Base-by-base conservation (phyloP, 2,888 invertebrate genomes). In the Gortyna flavago region DNA sequence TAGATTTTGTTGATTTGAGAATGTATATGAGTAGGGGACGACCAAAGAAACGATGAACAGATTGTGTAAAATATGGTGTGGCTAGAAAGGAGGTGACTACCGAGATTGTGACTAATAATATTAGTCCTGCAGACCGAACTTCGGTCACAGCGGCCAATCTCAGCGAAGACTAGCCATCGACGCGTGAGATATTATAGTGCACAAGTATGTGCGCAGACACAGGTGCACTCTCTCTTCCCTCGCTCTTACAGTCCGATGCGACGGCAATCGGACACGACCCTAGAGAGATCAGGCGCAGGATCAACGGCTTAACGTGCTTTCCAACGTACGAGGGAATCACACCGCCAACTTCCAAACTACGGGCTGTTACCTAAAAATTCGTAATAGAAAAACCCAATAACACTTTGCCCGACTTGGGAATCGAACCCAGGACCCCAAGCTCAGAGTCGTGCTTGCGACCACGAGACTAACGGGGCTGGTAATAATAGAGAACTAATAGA, bases 1-100 rank as follows among this genome's bases (percentile, higher is more conserved):
- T 78, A 79, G 81, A 84, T 85, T 77, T 61, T 70, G 29, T 76
- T 69, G 38, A 75, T 54, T n/a, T 54, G 11, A 54, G 2, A 25
- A 69, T 35, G 18, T 69, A 9, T 25, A 16, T 5, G 8, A 48
- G 4, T 16, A 51, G 25, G 48, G 5, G 4, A 16, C 5, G 25
- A 32, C 6, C 25, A 51, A 32, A 16, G 9, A 32, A 25, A 25
- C 32, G 32, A 51, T n/a, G n/a, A 25, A n/a, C 18, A 3, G 51
- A 35, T 0, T n/a, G 6, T 9, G 9, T 35, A 2, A 16, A 51
- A 32, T 8, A 32, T n/a, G 11, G n/a, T 68, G 6, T 51, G 16
- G 29, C 21, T 6, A 35, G 9, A 35, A 35, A 25, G 6, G 1
- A 35, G 6, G 9, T n/a, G 6, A 51, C 18, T 2, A n/a, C 32